Percentiles rank a stretch among this genome's conserved stretches.
Conservation (phyloP, 2,888 invertebrate species). For the Copidosoma aretas region DNA sequence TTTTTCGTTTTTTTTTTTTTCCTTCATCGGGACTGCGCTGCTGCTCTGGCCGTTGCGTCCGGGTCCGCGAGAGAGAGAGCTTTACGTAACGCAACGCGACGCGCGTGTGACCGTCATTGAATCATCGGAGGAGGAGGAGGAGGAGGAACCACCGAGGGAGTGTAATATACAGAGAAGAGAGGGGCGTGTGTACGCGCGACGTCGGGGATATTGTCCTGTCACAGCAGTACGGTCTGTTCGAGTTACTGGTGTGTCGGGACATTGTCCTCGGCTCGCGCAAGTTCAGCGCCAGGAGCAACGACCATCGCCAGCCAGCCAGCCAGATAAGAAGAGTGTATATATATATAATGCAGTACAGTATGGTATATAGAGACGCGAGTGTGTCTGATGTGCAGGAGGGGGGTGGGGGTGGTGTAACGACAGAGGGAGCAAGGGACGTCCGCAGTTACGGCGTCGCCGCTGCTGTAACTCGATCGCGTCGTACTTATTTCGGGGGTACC, state of each 20-base stretch:
- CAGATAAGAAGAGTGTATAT: too few relatives aligned
- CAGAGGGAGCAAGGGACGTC: background rate
- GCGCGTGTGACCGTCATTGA: too few relatives aligned
- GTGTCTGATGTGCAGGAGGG: background rate
- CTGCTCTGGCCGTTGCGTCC: too few relatives aligned
- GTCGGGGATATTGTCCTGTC: slow-evolving; percentile 96
- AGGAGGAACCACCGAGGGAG: background rate
- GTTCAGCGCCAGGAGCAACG: slow-evolving; percentile 21
- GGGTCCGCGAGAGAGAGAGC: background rate
- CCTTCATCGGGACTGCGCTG: too few relatives aligned
- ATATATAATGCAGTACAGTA: background rate
- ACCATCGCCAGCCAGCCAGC: slow-evolving; percentile 4
- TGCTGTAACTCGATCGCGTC: too few relatives aligned
- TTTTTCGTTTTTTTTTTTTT: too few relatives aligned
- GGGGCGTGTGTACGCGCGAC: slow-evolving; percentile 55
- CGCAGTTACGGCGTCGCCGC: background rate
- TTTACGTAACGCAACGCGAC: background rate
- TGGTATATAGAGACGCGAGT: background rate
- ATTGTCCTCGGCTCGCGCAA: slow-evolving; percentile 69
- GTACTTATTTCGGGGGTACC: too few relatives aligned
- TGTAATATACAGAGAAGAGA: background rate
- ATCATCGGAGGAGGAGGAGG: too few relatives aligned
- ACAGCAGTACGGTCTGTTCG: slow-evolving; percentile 86
- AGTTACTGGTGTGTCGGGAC: slow-evolving; percentile 93
- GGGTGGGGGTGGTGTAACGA: background rate